A percentile compares a stretch with the other conserved stretches of the same genome.
phyloP scores from a whole-genome alignment of 2,113 vertebrate species.

The Eolophus roseicapilla region DNA sequence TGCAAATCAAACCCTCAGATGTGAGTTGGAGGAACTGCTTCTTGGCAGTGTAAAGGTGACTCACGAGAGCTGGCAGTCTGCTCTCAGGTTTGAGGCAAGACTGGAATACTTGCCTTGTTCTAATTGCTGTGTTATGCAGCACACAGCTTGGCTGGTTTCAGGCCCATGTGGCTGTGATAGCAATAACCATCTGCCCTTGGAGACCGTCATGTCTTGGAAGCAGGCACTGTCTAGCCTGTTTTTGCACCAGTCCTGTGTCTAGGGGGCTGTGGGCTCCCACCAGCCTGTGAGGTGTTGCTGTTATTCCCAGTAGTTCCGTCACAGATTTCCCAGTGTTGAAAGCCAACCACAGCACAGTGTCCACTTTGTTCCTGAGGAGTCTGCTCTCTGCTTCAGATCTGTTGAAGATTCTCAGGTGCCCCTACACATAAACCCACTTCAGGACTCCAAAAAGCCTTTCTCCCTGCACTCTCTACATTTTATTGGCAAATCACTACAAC shows the following conservation, averaged over 20 bases:
- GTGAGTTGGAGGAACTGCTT: slow-evolving; percentile 34
- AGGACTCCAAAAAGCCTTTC: not conserved
- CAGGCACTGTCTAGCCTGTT: slow-evolving; percentile 5
- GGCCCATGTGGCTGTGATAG: slow-evolving; percentile 36
- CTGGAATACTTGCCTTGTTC: slow-evolving; percentile 43
- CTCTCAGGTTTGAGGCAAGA: slow-evolving; percentile 18
- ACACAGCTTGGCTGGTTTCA: slow-evolving; percentile 43
- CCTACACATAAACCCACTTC: not conserved
- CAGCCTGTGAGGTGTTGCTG: not conserved
- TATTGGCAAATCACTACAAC: not conserved
- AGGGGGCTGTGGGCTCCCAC: not conserved
- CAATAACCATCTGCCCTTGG: slow-evolving; percentile 60
- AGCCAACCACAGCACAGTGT: not conserved
- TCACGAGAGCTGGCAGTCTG: slow-evolving; percentile 36
- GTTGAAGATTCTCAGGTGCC: not conserved
- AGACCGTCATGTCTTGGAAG: slow-evolving; percentile 20
- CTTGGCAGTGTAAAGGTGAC: slow-evolving; percentile 67
- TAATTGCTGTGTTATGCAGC: slow-evolving; percentile 43
- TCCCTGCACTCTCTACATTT: not conserved
- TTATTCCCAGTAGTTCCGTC: not conserved
- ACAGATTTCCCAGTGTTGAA: not conserved
- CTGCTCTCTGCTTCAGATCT: not conserved
- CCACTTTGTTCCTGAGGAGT: not conserved
- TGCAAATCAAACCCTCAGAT: slow-evolving; percentile 28
- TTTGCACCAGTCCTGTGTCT: not conserved